Percentiles rank a stretch among this genome's conserved stretches.
These are phyloP conservation scores for Bergia sp. DNA, from an alignment of 92 coral and sea anemone species.

Conservation along the genomic window DNA sequence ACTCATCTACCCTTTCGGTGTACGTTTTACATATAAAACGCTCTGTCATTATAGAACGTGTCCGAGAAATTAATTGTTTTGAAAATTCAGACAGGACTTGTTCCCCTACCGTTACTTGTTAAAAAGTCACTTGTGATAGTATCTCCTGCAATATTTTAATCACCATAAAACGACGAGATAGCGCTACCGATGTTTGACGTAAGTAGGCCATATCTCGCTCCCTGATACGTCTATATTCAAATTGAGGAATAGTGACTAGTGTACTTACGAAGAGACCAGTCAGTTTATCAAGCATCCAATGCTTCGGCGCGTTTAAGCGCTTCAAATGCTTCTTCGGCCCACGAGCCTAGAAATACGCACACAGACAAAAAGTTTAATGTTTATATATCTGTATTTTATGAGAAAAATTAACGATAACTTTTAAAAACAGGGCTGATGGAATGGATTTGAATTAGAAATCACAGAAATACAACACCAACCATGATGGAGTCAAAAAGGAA, in stretches of 20 bases:
- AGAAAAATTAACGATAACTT: slow-evolving; percentile 6
- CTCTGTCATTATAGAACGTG: no score
- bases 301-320: slow-evolving; percentile 99
- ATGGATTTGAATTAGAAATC: slow-evolving; percentile 41
- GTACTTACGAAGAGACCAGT: slow-evolving; percentile 97
- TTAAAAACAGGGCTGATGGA: slow-evolving; percentile 38
- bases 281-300: slow-evolving; percentile 99
- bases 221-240: neutral
- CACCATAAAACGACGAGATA: neutral
- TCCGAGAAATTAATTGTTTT: no score
- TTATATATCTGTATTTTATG: neutral
- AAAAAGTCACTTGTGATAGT: no score
- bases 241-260: neutral
- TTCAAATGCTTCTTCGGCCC: slow-evolving; percentile 99
- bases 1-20: no score
- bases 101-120: no score
- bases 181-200: neutral
- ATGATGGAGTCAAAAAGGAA: slow-evolving; percentile 92
- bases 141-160: no score
- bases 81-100: no score
- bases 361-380: slow-evolving; percentile 52
- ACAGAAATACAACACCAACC: slow-evolving; percentile 64
- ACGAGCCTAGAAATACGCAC: slow-evolving; percentile 95
- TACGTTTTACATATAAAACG: no score
- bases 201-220: neutral